Evolutionary conservation across 2,888 invertebrate species (phyloP), one percentile per base, ranked within the genome.

Genomic region (Dioctria linearis): DNA sequence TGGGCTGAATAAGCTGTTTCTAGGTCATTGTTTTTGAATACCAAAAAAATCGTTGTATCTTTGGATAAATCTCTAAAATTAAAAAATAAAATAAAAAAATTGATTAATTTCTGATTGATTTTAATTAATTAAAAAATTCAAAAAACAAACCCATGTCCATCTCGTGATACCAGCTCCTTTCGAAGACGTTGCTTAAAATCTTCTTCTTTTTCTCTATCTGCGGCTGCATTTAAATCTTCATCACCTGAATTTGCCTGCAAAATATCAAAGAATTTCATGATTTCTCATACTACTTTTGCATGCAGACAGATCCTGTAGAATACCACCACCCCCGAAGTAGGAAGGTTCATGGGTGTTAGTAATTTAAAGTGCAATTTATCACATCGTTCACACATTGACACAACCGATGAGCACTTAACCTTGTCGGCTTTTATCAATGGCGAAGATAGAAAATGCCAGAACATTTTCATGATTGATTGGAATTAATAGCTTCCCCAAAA

Each of bases 101-200:
- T 6, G 40, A 25, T 8, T 37, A 63, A 3, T 37, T 8, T 0
- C 37, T 39, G 40, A 2, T 4, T 37, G 9, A 63, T 9, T 65
- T 39, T 13, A 3, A 13, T 59, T 11, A 59, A 6, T 59, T 6
- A 9, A 46, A 59, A 59, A 59, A 5, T 13, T 13, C n/a, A 4
- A 63, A 3, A 9, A 5, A 39, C 63, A 25, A 90, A 95, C 95
- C 93, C 94, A 89, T 95, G 93, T 75, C 95, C 94, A 89, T 96
- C 95, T 86, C 96, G 91, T 87, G 94, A 95, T 84, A 96, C 94
- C 80, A 97, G 91, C 88, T 97, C 97, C 87, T 95, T 94, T 85
- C 94, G 91, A 85, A 97, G 91, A 86, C 94, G 90, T 87, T 93
- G 92, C 90, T 95, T 93, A 89, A 96, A 94, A 88, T 95, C 95